Evolutionary conservation across 2,797 vertebrate genomes (phyloP).

Genomic region (Toxotes lorentzi): DNA sequence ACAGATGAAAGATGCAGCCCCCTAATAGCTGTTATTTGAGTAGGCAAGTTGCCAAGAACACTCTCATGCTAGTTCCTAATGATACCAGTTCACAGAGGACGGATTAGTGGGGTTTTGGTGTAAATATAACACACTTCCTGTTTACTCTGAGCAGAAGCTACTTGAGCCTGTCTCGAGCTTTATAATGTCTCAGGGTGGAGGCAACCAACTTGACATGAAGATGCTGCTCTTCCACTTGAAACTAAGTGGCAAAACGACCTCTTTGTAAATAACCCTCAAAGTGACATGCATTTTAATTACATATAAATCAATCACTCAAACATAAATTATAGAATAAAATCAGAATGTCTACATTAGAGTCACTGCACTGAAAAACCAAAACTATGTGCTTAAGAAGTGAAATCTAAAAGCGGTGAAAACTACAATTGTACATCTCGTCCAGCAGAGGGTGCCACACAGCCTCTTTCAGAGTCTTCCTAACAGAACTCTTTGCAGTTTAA

Average conservation of each 20-base stretch:
- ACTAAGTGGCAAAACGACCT: not conserved
- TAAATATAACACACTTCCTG: constrained; percentile 77
- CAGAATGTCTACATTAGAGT: constrained; percentile 6
- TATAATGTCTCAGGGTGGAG: constrained; percentile 36
- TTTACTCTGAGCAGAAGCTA: constrained; percentile 60
- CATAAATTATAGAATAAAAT: not conserved
- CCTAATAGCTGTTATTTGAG: constrained; percentile 62
- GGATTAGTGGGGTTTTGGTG: constrained; percentile 75
- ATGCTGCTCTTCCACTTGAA: constrained; percentile 33
- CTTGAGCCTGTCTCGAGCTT: constrained; percentile 45
- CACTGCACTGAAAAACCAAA: not conserved
- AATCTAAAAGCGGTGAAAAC: not conserved
- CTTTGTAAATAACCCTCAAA: not conserved
- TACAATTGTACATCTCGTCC: constrained; percentile 28
- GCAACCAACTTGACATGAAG: constrained; percentile 14
- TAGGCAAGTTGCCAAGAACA: constrained; percentile 56
- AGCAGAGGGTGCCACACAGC: constrained; percentile 78
- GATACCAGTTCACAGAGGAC: constrained; percentile 64
- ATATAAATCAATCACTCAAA: constrained; percentile 7
- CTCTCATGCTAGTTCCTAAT: constrained; percentile 60
- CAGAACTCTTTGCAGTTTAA: constrained; percentile 37
- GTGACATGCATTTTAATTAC: not conserved
- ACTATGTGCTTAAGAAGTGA: not conserved
- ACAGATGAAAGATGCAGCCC: constrained; percentile 35
- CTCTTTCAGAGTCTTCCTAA: constrained; percentile 44